These are phyloP conservation scores for Oscheius sp. DNA, from an alignment of 1,140 invertebrate species.

Conservation along the genomic window DNA sequence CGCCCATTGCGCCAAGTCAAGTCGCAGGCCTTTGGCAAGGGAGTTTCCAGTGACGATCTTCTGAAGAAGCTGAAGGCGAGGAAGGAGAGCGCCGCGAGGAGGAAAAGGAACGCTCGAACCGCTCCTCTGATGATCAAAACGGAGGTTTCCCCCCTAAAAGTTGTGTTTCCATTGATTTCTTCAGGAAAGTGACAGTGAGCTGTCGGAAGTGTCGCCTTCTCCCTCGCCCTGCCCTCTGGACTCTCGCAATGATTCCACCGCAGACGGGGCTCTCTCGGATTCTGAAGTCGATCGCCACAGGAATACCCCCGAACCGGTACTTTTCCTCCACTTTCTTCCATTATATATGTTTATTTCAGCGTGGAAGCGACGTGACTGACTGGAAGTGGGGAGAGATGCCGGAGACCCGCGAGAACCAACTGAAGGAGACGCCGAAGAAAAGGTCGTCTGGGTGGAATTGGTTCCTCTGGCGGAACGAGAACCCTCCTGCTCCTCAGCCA, in stretches of 20 bases:
- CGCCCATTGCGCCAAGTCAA: no score
- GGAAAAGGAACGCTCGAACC: neutral
- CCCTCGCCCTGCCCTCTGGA: constrained; percentile 20
- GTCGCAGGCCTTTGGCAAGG: no score
- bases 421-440: neutral
- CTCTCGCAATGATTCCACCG: constrained; percentile 30
- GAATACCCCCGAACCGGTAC: no score
- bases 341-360: constrained; percentile 52
- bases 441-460: constrained; percentile 38
- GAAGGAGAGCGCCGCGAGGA: no score
- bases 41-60: no score
- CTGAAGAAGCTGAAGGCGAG: no score
- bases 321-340: no score
- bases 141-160: neutral
- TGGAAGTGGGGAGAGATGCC: constrained; percentile 98
- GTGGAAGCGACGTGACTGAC: constrained; percentile 62
- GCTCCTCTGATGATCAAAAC: neutral
- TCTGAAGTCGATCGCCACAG: constrained; percentile 53
- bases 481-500: no score
- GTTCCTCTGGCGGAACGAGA: constrained; percentile 40
- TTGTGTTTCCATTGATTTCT: neutral
- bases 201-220: constrained; percentile 13
- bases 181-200: constrained; percentile 34
- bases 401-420: constrained; percentile 40
- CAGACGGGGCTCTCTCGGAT: constrained; percentile 57